Evolutionary conservation across 2,888 invertebrate species (phyloP), one percentile per base, ranked within the genome.

Genomic region (Mythimna pallens): DNA sequence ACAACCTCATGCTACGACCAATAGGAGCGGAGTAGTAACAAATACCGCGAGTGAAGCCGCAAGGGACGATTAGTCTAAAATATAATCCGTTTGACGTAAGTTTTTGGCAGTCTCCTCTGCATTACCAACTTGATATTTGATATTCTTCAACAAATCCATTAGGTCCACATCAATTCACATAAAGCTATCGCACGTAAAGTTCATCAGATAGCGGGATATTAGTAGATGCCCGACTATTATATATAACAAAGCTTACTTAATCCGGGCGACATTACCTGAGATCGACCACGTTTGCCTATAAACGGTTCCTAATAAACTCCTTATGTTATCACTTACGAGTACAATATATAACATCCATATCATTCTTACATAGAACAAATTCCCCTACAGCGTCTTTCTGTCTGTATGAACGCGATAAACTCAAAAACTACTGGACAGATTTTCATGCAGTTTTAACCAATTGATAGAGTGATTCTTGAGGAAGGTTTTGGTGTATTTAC

Each of bases 251-350:
- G 65, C 70, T 69, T 72, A 82, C 71, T 70, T 79, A 78, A 86
- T 59, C 34, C 57, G 22, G 40, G 64, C 65, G 75, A 70, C 75
- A 81, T 80, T 76, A 79, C 68, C n/a, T 1, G 62, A 65, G 76
- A 72, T 85, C 83, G 74, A 58, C 74, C 61, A 74, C 59, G 71
- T 73, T 77, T 79, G 76, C 72, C 83, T 82, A 76, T 86, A 82
- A 84, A 84, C 43, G 73, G 59, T 65, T 25, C 54, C 75, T 80
- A 82, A 80, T 85, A 85, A 86, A 85, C 73, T 77, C 72, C 52
- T 69, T 64, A 85, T 78, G 85, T 82, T 85, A 85, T 79, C 87
- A 76, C 87, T 78, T 85, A 76, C 78, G 65, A 76, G 55, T 34
- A 64, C 70, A 70, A 72, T 77, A 81, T 70, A 81, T 25, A 25